Evolutionary conservation across 2,113 vertebrate genomes (phyloP), one percentile per base, ranked within the genome.

Genomic region (Aix galericulata): DNA sequence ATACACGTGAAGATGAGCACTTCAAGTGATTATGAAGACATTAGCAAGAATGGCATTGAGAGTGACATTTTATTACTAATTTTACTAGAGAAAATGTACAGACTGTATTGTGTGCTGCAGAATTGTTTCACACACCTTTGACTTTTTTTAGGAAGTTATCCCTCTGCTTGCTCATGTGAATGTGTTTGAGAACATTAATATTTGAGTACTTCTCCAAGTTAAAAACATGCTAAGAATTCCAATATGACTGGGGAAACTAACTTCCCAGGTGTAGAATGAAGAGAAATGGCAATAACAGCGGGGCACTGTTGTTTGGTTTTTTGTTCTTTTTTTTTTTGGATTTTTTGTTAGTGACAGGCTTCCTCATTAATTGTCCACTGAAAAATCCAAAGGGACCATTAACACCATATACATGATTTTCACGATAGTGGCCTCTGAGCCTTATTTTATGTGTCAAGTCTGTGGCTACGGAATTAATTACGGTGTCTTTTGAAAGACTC

Each of bases 1-100:
- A 44, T 36, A 72, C 0, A 0, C 22, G 31, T 46, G n/a, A 82
- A 91, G 13, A 17, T 31, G 25, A 93, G 82, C 0, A 1, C 21
- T 63, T 76, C 29, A 66, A 56, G 22, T 67, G 31, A 42, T 55
- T 92, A 53, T 8, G 44, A 59, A 76, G 8, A 55, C 29, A 32
- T 23, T 69, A 66, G 13, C 52, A 69, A 79, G 40, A 73, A 88
- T 17, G 7, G 29, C 36, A 62, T 17, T 2, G 34, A 46, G 31
- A 73, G 58, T 38, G 10, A 7, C 4, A 77, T 91, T 83, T 80
- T 32, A 22, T 53, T 67, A 26, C 18, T 60, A 22, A 23, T 56
- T 85, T 36, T 36, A 62, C 9, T 25, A 44, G 89, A 79, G 2
- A 44, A 90, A 83, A 86, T 55, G 20, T 59, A 16, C 32, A 59